Base-by-base conservation (phyloP, 2,888 invertebrate species). In the Callimorpha dominula region DNA sequence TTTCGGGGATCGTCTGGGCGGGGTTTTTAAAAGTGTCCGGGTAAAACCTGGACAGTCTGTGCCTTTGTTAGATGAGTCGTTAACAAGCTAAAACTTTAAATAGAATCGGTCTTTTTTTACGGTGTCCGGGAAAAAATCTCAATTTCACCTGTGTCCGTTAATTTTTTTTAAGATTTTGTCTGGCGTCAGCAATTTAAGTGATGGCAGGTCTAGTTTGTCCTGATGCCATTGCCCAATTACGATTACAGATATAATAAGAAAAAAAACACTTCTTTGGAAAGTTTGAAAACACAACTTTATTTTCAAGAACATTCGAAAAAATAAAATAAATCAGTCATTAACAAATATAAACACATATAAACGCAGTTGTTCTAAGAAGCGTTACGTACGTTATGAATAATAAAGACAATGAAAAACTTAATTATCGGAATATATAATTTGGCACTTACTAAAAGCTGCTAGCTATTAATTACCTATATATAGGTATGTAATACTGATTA, bases 201-300 rank as follows among this genome's bases (percentile, higher is more conserved):
- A n/a, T n/a, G n/a, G n/a, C n/a, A n/a, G n/a, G n/a, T n/a, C n/a
- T n/a, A n/a, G n/a, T n/a, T n/a, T n/a, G 31, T 31, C 31, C 31
- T 31, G 31, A 31, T 31, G 31, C 31, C 31, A 31, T 31, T 31
- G 31, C 31, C 31, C 31, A 31, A 31, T 31, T 31, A 31, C 31
- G 31, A 31, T 31, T 31, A 31, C 43, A 9, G 15, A 40, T n/a
- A 40, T 40, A 40, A 6, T 0, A 17, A 64, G 79, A 78, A 71
- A 70, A 78, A 79, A 84, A 57, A 68, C 43, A 46, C 31, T 57
- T 46, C 31, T 49, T 9, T 78, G 77, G 75, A 83, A 82, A 82
- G 78, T 83, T 80, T 80, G 70, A 79, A 83, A 85, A 86, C 80
- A 78, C 73, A 80, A 78, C 66, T 84, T 83, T 85, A 85, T 77